Conservation (phyloP, 2,888 invertebrate species). For the Lathronympha strigana region DNA sequence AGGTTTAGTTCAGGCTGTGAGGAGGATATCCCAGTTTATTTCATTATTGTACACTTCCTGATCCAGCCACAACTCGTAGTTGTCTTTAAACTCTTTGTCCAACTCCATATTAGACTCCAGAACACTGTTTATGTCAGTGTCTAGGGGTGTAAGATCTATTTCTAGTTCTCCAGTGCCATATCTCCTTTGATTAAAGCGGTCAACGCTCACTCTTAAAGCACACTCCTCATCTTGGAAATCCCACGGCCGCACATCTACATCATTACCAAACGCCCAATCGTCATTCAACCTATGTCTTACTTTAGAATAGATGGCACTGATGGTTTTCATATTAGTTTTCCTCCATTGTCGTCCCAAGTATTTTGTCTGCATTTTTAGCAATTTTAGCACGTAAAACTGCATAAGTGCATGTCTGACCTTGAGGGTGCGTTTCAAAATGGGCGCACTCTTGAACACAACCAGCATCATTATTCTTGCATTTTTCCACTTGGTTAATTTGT, state of each 20-base stretch:
- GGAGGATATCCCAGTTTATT: conserved; percentile 89
- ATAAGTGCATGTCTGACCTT: conserved; percentile 98
- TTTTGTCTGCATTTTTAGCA: conserved; percentile 99
- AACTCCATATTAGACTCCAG: conserved; percentile 91
- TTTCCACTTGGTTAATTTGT: conserved; percentile 99
- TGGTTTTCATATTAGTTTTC: conserved; percentile 99
- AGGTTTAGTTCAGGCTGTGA: conserved; percentile 58
- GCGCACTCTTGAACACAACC: conserved; percentile 99
- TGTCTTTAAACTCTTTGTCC: conserved; percentile 95
- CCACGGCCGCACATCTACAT: conserved; percentile 98
- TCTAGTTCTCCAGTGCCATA: conserved; percentile 87
- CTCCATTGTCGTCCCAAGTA: conserved; percentile 99
- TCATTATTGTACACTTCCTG: conserved; percentile 97
- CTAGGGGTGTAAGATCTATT: conserved; percentile 87
- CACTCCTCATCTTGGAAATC: conserved; percentile 99
- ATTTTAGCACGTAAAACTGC: conserved; percentile 98
- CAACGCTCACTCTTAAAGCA: conserved; percentile 95
- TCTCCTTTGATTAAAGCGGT: conserved; percentile 97
- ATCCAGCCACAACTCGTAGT: conserved; percentile 97
- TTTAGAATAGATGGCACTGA: conserved; percentile 99
- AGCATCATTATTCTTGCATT: conserved; percentile 99
- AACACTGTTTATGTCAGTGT: conserved; percentile 92
- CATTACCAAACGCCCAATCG: conserved; percentile 99
- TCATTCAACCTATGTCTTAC: conserved; percentile 98
- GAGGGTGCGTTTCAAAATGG: conserved; percentile 97